Evolutionary conservation across 2,113 vertebrate genomes (phyloP), one percentile per base, ranked within the genome.

Genomic region (Ceyx melanurus): DNA sequence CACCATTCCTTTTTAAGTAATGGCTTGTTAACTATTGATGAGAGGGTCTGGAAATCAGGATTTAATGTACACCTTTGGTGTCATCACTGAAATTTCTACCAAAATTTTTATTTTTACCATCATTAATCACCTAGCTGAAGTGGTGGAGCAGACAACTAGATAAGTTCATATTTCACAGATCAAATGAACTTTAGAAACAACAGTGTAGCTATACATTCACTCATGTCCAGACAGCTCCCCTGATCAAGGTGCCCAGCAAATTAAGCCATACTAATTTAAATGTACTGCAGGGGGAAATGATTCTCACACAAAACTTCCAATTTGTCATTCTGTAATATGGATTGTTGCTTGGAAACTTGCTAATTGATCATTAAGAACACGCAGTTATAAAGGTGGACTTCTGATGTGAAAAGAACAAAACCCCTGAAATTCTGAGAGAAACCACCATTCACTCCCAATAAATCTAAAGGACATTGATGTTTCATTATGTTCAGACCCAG

Each of bases 171-270:
- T 85, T 84, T 96, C 72, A 92, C 64, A 82, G 48, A 66, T 82
- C 84, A 96, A 85, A 78, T 82, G 40, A 96, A 81, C 86, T 94
- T 84, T 20, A 74, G 92, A 65, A 94, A 60, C 90, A 95, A 54
- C 71, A 91, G 67, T 2, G 5, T 12, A 92, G 48, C 77, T 84
- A 56, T 58, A 48, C 23, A 68, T 67, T 90, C 86, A 68, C 31
- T 94, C 29, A 12, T 56, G 51, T 40, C n/a, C 84, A 93, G 78
- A 84, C 76, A 74, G 76, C 78, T 75, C 13, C 14, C 90, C 79
- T 90, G 82, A 82, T 82, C 76, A 93, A 91, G 82, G 56, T 78
- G 64, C 86, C 88, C 77, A 60, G 81, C 84, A 95, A 96, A 95
- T 74, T 76, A 92, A 95, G 35, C 45, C 71, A 33, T 40, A 33